Conservation (phyloP, 2,797 vertebrate genomes). For the Todus mexicanus region DNA sequence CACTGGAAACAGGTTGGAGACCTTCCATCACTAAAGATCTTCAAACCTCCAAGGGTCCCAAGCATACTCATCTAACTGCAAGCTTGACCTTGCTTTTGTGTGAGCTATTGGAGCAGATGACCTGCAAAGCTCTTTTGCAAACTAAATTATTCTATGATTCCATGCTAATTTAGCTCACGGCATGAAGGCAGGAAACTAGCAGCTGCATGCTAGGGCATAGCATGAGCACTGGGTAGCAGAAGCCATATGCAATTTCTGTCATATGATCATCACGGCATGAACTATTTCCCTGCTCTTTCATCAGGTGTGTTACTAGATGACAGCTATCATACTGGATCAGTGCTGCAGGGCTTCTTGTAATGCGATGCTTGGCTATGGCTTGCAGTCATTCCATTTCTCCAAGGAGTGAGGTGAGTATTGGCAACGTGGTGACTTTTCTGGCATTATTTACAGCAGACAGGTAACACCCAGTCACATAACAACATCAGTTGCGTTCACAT, state of each 20-base stretch:
- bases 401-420: not conserved
- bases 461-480: not conserved
- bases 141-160: not conserved
- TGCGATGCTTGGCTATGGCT: not conserved
- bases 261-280: not conserved
- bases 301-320: not conserved
- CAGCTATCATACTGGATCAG: not conserved
- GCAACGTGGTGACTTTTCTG: not conserved
- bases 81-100: not conserved
- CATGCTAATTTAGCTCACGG: not conserved
- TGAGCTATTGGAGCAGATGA: not conserved
- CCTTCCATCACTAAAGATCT: not conserved
- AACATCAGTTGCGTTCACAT: not conserved
- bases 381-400: not conserved
- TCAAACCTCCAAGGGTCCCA: not conserved
- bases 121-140: not conserved
- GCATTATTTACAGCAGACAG: not conserved
- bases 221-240: not conserved
- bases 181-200: not conserved
- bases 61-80: not conserved
- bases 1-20: not conserved
- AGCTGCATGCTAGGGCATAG: not conserved
- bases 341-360: not conserved
- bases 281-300: not conserved
- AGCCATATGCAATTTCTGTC: not conserved